Evolutionary conservation across 2,797 vertebrate genomes (phyloP).

Genomic region (Rhinichthys osculus): DNA sequence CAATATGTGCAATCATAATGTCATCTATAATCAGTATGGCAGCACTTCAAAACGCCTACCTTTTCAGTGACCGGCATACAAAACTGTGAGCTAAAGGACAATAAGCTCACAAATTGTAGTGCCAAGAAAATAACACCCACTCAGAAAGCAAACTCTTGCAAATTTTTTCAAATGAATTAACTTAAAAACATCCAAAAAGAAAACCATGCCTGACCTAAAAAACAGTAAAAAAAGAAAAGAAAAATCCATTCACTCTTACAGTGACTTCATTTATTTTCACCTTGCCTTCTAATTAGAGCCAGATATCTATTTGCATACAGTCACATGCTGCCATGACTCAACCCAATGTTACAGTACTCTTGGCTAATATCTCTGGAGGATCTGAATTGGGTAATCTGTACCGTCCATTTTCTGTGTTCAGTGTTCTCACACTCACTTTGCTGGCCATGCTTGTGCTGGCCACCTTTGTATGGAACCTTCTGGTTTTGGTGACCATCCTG

Average conservation of each 20-base stretch:
- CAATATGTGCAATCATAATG: conserved; percentile 11
- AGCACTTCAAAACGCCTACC: conserved; percentile 8
- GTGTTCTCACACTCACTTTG: conserved; percentile 87
- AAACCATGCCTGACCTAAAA: conserved; percentile 10
- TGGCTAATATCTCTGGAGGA: conserved; percentile 74
- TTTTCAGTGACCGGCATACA: not conserved
- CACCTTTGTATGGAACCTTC: conserved; percentile 93
- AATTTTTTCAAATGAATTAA: conserved; percentile 16
- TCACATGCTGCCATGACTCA: conserved; percentile 70
- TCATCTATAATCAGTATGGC: conserved; percentile 45
- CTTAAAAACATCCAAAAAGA: not conserved
- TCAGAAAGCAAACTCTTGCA: conserved; percentile 4
- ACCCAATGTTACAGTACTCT: conserved; percentile 71
- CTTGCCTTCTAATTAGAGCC: conserved; percentile 30
- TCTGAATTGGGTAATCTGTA: conserved; percentile 70
- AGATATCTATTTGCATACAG: not conserved
- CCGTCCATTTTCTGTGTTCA: conserved; percentile 83
- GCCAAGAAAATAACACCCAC: conserved; percentile 20
- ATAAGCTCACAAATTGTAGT: conserved; percentile 17
- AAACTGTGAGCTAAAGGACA: conserved; percentile 9
- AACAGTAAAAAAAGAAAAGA: not conserved
- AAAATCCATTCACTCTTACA: not conserved
- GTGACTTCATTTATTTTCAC: not conserved
- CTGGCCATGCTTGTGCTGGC: conserved; percentile 89
- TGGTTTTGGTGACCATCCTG: conserved; percentile 93